phyloP scores from a whole-genome alignment of 64 coral and sea anemone genomes.

The Pocillopora verrucosa region DNA sequence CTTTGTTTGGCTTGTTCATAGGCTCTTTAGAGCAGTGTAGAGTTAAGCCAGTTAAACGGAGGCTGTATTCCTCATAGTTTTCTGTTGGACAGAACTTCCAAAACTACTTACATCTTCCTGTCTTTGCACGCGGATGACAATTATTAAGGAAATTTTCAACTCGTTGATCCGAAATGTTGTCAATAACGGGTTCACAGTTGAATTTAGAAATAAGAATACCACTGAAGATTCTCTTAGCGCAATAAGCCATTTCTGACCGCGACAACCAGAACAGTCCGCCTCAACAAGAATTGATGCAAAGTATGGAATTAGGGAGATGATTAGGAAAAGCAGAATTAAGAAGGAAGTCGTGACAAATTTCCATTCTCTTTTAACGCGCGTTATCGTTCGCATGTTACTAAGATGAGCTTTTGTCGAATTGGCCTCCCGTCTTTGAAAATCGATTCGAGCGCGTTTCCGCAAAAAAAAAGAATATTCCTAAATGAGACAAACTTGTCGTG shows the following conservation, averaged over 20 bases:
- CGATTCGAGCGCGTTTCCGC: not conserved
- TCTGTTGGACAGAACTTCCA: not conserved
- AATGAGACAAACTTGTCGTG: not conserved
- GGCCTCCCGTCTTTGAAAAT: not conserved
- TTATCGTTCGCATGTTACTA: not conserved
- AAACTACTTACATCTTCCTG: not conserved
- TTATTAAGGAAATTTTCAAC: not conserved
- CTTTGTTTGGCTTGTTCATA: too few species aligned
- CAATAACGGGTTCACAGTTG: not conserved
- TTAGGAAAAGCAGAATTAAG: not conserved
- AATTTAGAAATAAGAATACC: not conserved
- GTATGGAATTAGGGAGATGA: constrained; percentile 20
- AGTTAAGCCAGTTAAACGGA: not conserved
- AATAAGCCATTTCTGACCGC: not conserved
- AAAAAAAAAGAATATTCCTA: constrained; percentile 6
- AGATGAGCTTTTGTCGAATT: not conserved
- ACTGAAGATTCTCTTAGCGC: not conserved
- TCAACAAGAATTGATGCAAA: not conserved
- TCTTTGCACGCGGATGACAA: not conserved
- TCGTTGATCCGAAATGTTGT: not conserved
- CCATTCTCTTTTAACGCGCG: not conserved
- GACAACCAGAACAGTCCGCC: not conserved
- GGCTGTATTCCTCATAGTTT: not conserved
- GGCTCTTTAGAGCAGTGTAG: too few species aligned
- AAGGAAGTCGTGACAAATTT: constrained; percentile 18